These are phyloP conservation scores for Antitype chi DNA, from an alignment of 2,888 invertebrate genomes.

Conservation along the genomic window DNA sequence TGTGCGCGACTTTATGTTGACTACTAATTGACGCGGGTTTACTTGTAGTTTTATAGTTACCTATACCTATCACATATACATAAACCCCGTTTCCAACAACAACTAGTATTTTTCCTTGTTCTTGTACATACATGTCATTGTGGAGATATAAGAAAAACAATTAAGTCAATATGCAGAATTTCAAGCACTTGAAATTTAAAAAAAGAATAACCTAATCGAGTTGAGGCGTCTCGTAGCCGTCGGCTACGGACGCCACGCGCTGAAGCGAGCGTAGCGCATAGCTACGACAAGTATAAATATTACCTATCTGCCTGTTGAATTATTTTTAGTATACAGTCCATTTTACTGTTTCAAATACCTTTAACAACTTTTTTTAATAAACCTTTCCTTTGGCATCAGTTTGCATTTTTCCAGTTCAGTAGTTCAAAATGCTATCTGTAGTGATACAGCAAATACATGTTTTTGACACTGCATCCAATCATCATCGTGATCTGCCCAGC, in stretches of 20 bases:
- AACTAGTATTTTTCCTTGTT: no score
- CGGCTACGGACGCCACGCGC: slow-evolving; percentile 20
- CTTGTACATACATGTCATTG: no score
- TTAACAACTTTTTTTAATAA: neutral
- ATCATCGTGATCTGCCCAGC: no score
- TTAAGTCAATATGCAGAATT: neutral
- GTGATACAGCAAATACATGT: no score
- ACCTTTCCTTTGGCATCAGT: neutral
- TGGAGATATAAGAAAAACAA: neutral
- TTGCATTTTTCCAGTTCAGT: neutral
- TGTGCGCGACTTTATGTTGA: neutral
- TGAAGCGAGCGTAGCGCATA: slow-evolving; percentile 40
- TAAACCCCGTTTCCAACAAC: no score
- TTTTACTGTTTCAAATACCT: neutral
- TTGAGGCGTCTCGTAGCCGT: slow-evolving; percentile 7
- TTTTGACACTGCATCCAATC: neutral
- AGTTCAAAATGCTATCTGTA: no score
- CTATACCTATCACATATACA: neutral
- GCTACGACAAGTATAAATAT: neutral
- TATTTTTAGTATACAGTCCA: neutral
- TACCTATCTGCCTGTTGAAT: neutral
- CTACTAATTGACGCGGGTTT: slow-evolving; percentile 18
- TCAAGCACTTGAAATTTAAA: no score
- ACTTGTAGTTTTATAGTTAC: neutral
- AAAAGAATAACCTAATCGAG: neutral